phyloP scores from a whole-genome alignment of 1,140 invertebrate species.

The Scaptomyza graminum region DNA sequence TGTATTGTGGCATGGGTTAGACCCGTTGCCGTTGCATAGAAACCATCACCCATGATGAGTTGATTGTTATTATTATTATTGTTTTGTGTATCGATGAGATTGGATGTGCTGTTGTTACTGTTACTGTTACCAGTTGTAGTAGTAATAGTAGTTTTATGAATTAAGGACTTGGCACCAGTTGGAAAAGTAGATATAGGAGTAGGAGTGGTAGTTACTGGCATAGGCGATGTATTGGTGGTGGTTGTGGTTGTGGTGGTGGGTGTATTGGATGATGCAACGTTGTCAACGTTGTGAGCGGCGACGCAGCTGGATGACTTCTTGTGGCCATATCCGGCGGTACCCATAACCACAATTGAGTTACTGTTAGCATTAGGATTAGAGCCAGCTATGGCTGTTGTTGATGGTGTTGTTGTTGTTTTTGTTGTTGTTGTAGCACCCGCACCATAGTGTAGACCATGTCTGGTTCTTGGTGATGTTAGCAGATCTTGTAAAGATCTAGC shows the following conservation, averaged over 20 bases:
- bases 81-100: slow-evolving; percentile 37
- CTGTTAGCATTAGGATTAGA: slow-evolving; percentile 69
- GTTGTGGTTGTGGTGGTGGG: slow-evolving; percentile 38
- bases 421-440: slow-evolving; percentile 24
- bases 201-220: slow-evolving; percentile 83
- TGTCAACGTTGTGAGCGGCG: slow-evolving; percentile 23
- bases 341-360: slow-evolving; percentile 78
- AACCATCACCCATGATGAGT: slow-evolving; percentile 66
- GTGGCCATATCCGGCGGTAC: slow-evolving; percentile 33
- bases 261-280: slow-evolving; percentile 56
- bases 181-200: slow-evolving; percentile 74
- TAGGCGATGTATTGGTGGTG: slow-evolving; percentile 56
- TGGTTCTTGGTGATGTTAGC: slow-evolving; percentile 75
- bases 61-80: slow-evolving; percentile 34
- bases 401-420: slow-evolving; percentile 2
- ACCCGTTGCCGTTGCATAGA: slow-evolving; percentile 49
- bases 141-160: slow-evolving; percentile 44
- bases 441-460: slow-evolving; percentile 49
- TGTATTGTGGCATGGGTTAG: slow-evolving; percentile 46
- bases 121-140: slow-evolving; percentile 1
- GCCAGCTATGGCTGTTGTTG: slow-evolving; percentile 10
- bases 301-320: slow-evolving; percentile 33
- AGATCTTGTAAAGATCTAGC: slow-evolving; percentile 76
- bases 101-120: slow-evolving; percentile 40
- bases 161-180: slow-evolving; percentile 62